Percentiles rank a stretch among this genome's conserved stretches.
These are phyloP conservation scores for Neomonachus schauinslandi DNA, from an alignment of 2,113 vertebrate genomes.

Conservation along the genomic window DNA sequence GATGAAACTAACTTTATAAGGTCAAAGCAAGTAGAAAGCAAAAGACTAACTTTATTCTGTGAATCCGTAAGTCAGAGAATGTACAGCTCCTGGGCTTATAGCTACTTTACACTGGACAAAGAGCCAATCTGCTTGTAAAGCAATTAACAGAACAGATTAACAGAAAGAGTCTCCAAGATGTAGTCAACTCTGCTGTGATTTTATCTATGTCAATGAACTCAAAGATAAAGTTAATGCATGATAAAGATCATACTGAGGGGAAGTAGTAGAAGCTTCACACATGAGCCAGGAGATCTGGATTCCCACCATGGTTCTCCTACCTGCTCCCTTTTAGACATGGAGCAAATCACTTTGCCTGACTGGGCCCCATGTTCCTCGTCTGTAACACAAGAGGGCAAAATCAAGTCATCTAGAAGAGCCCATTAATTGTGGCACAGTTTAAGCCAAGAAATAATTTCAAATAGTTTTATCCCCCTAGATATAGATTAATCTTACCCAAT, in stretches of 20 bases:
- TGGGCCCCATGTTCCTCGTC: background rate
- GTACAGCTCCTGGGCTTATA: background rate
- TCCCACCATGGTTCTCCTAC: background rate
- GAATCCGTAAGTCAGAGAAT: constrained; percentile 1
- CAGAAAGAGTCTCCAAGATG: background rate
- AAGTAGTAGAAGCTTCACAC: background rate
- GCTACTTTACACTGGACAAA: background rate
- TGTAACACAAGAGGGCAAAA: background rate
- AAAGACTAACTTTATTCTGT: constrained; percentile 33
- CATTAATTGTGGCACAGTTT: background rate
- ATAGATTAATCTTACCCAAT: background rate
- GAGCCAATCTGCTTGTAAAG: constrained; percentile 37
- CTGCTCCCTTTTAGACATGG: background rate
- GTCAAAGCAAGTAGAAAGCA: constrained; percentile 36
- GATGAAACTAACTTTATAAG: constrained; percentile 21
- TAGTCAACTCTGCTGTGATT: background rate
- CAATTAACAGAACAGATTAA: constrained; percentile 51
- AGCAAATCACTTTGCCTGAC: background rate
- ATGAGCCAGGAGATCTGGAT: background rate
- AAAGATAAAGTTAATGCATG: background rate
- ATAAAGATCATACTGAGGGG: background rate
- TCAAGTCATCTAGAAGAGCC: background rate
- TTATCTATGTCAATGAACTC: constrained; percentile 1
- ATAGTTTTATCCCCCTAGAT: background rate
- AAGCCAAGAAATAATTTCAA: constrained; percentile 22